These are phyloP conservation scores for Iselma pallidipennis DNA, from an alignment of 2,888 invertebrate species.

Conservation along the genomic window DNA sequence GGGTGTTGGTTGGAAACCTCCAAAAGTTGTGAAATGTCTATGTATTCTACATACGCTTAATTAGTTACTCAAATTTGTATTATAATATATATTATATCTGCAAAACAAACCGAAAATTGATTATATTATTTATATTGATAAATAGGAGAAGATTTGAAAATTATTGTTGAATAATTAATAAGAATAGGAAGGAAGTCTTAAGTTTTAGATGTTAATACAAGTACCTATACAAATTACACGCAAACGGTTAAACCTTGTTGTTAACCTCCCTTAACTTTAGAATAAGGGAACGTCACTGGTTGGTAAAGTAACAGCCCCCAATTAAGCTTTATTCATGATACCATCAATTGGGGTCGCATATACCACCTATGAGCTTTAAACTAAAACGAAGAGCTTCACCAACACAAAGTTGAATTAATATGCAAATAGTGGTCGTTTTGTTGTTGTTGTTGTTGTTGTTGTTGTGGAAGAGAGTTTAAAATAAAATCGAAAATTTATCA, in stretches of 20 bases:
- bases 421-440: background rate
- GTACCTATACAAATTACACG: background rate
- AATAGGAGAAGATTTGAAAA: no score
- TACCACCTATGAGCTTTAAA: background rate
- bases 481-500: background rate
- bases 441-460: no score
- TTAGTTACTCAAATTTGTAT: slow-evolving; percentile 31
- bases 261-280: background rate
- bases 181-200: background rate
- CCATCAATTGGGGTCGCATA: background rate
- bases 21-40: slow-evolving; percentile 11
- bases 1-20: background rate
- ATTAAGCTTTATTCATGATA: background rate
- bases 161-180: no score
- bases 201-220: background rate
- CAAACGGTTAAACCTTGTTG: background rate
- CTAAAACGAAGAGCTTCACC: background rate
- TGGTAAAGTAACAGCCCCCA: background rate
- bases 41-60: slow-evolving; percentile 32
- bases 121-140: background rate
- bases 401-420: background rate
- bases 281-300: background rate
- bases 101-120: background rate
- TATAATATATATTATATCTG: background rate
- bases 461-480: no score